These are phyloP conservation scores for Eupeodes luniger DNA, from an alignment of 2,888 invertebrate species.

Conservation along the genomic window DNA sequence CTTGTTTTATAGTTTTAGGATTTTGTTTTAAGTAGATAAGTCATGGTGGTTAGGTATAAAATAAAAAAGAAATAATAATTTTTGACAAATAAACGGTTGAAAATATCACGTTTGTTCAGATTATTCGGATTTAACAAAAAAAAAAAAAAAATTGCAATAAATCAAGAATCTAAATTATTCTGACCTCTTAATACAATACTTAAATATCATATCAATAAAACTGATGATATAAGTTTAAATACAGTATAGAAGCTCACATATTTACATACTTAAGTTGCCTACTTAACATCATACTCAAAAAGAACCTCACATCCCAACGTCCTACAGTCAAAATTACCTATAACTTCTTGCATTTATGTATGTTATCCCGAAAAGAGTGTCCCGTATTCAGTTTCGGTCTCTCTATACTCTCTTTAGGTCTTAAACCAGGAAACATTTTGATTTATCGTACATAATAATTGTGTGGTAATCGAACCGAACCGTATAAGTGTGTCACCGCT, in stretches of 20 bases:
- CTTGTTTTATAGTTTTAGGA: too few relatives aligned
- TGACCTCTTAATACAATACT: too few relatives aligned
- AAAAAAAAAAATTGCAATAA: too few relatives aligned
- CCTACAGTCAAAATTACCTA: not conserved
- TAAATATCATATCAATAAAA: too few relatives aligned
- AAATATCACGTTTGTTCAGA: too few relatives aligned
- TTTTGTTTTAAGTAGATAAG: too few relatives aligned
- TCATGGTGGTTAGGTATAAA: too few relatives aligned
- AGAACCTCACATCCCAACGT: not conserved
- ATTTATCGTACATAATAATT: slow-evolving; percentile 73
- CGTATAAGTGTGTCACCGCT: slow-evolving; percentile 77
- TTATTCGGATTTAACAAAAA: too few relatives aligned
- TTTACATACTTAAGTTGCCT: not conserved
- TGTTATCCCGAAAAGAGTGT: not conserved
- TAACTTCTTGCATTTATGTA: not conserved
- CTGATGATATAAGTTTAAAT: not conserved
- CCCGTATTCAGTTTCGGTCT: not conserved
- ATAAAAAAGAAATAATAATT: too few relatives aligned
- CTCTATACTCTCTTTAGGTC: not conserved
- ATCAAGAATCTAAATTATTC: too few relatives aligned
- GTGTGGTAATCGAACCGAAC: slow-evolving; percentile 69
- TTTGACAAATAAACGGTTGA: too few relatives aligned
- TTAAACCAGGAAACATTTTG: slow-evolving; percentile 63
- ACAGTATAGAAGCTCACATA: not conserved
- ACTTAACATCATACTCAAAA: not conserved